These are phyloP conservation scores for Nematopogon swammerdamellus DNA, from an alignment of 2,888 invertebrate genomes.

Conservation along the genomic window DNA sequence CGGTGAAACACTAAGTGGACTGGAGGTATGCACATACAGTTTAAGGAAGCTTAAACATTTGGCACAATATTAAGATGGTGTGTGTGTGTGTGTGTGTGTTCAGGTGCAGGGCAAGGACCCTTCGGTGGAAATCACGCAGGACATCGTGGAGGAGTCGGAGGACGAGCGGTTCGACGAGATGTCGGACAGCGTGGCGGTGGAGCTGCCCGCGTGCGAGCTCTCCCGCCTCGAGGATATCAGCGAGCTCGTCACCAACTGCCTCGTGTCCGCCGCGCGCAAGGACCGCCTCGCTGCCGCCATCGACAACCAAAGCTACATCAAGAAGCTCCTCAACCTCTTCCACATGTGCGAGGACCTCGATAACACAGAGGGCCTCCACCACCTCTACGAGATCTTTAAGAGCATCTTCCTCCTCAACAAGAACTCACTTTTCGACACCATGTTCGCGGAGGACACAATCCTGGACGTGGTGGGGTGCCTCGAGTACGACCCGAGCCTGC, in stretches of 20 bases:
- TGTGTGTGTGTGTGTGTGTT: constrained; percentile 15
- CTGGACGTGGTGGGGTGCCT: constrained; percentile 98
- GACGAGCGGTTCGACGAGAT: constrained; percentile 97
- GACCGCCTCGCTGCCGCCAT: constrained; percentile 93
- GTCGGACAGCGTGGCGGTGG: constrained; percentile 91
- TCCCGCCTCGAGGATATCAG: constrained; percentile 92
- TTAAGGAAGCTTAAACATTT: too few relatives aligned
- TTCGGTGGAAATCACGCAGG: constrained; percentile 96
- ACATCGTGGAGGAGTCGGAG: constrained; percentile 93
- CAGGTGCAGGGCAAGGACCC: constrained; percentile 99
- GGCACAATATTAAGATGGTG: too few relatives aligned
- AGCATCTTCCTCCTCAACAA: constrained; percentile 98
- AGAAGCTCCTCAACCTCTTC: constrained; percentile 91
- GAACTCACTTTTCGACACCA: constrained; percentile 93
- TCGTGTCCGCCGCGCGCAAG: constrained; percentile 85
- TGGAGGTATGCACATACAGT: too few relatives aligned
- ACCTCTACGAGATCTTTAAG: constrained; percentile 97
- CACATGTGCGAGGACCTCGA: constrained; percentile 97
- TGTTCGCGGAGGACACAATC: constrained; percentile 96
- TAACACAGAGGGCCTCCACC: constrained; percentile 90
- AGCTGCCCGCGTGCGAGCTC: constrained; percentile 93
- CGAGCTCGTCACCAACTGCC: constrained; percentile 84
- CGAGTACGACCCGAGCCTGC: constrained; percentile 92
- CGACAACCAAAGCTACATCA: constrained; percentile 93
- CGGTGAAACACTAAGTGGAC: too few relatives aligned